Conservation (phyloP, 2,797 vertebrate species). For the Pantherophis alleghaniensis region DNA sequence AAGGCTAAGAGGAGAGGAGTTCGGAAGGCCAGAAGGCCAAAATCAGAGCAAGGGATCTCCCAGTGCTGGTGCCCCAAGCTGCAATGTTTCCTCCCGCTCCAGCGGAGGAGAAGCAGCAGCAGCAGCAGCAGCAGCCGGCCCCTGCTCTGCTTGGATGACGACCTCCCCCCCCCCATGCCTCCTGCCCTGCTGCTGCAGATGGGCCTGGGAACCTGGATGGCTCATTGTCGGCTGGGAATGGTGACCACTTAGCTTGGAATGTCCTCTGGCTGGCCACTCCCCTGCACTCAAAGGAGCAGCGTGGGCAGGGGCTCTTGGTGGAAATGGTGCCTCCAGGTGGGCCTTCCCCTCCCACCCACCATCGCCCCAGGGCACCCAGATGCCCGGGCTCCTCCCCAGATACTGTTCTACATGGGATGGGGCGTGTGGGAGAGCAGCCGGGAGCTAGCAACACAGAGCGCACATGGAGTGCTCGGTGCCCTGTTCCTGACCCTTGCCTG, state of each 20-base stretch:
- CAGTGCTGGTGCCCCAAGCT: not conserved
- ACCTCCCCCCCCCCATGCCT: not conserved
- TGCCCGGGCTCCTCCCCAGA: not conserved
- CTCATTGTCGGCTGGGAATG: not conserved
- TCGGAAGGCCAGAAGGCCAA: not conserved
- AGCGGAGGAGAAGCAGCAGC: not conserved
- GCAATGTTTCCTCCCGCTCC: not conserved
- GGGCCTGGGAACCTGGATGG: not conserved
- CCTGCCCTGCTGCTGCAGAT: not conserved
- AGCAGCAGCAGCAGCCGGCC: not conserved
- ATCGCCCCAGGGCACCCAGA: not conserved
- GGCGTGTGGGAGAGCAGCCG: accelerated
- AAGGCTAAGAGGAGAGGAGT: not conserved
- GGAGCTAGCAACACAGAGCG: not conserved
- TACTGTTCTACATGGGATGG: not conserved
- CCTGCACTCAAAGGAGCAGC: not conserved
- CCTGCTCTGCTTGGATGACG: not conserved
- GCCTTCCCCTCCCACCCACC: not conserved
- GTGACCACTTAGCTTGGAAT: slow-evolving; percentile 1
- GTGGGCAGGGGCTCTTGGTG: not conserved
- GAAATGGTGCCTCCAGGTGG: not conserved
- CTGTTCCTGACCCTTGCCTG: not conserved
- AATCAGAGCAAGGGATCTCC: not conserved
- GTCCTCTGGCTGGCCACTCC: not conserved
- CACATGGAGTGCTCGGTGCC: not conserved